phyloP scores from a whole-genome alignment of 2,888 invertebrate species.

The Platerodrilus igneus region DNA sequence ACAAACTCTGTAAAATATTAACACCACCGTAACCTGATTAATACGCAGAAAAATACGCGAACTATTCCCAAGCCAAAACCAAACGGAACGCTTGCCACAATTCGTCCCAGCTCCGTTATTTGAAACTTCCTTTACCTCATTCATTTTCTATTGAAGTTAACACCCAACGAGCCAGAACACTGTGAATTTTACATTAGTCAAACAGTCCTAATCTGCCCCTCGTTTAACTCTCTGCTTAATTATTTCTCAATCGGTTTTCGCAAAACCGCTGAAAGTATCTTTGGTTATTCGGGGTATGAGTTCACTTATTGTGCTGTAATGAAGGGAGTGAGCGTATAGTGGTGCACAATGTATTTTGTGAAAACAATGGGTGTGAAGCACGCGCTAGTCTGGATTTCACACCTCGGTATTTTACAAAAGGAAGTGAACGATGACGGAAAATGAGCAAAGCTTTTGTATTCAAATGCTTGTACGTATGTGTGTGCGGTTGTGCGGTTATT shows the following conservation, averaged over 20 bases:
- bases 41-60: too few relatives aligned
- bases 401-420: constrained; percentile 31
- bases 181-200: constrained; percentile 34
- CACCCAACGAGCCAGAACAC: constrained; percentile 18
- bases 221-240: constrained; percentile 28
- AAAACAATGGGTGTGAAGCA: constrained; percentile 27
- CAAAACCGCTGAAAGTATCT: too few relatives aligned
- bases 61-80: too few relatives aligned
- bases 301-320: too few relatives aligned
- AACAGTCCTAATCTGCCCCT: constrained; percentile 31
- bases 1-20: too few relatives aligned
- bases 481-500: too few relatives aligned
- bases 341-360: constrained; percentile 29
- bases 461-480: too few relatives aligned
- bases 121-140: constrained; percentile 16
- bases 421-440: constrained; percentile 22
- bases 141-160: constrained; percentile 26
- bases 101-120: constrained; percentile 18
- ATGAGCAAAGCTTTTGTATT: constrained; percentile 24
- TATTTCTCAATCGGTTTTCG: constrained; percentile 16
- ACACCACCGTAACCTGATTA: too few relatives aligned
- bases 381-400: constrained; percentile 28
- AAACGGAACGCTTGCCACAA: too few relatives aligned
- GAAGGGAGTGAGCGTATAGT: constrained; percentile 15
- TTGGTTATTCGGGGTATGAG: too few relatives aligned